A percentile compares a stretch with the other conserved stretches of the same genome.
phyloP scores from a whole-genome alignment of 1,140 invertebrate species.

The roundworm (Caenorhabditis elegans) region DNA sequence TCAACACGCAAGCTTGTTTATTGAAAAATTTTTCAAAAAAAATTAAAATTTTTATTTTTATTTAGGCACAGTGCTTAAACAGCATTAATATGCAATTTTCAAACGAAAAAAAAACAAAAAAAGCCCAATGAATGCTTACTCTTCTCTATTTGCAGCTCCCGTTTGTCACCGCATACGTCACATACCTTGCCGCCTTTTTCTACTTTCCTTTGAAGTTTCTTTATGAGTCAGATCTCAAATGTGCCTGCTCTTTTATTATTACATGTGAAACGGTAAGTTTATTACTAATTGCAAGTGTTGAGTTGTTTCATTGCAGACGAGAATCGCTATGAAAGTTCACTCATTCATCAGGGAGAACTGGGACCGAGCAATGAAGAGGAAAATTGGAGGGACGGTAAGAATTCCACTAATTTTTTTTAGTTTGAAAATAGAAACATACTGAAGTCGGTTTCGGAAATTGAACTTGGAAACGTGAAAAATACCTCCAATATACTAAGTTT shows the following conservation, averaged over 20 bases:
- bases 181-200: slow-evolving; percentile 57
- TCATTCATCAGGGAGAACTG: slow-evolving; percentile 63
- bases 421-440: no score
- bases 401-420: background rate
- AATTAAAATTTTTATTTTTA: no score
- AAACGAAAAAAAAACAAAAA: no score
- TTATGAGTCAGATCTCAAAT: slow-evolving; percentile 55
- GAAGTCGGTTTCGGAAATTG: background rate
- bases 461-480: background rate
- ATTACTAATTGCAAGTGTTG: background rate
- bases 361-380: slow-evolving; percentile 45
- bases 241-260: slow-evolving; percentile 65
- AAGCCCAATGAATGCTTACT: no score
- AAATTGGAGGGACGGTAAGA: slow-evolving; percentile 40
- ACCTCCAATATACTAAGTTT: no score
- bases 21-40: no score
- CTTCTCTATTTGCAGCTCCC: slow-evolving; percentile 46
- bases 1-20: no score
- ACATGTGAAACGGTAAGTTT: slow-evolving; percentile 65
- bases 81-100: no score
- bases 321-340: slow-evolving; percentile 65
- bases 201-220: slow-evolving; percentile 59
- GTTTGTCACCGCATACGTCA: slow-evolving; percentile 47
- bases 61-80: no score
- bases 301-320: slow-evolving; percentile 52